A percentile compares a stretch with the other conserved stretches of the same genome.
phyloP scores from a whole-genome alignment of 1,140 invertebrate species.

The Brachionus calyciflorus region DNA sequence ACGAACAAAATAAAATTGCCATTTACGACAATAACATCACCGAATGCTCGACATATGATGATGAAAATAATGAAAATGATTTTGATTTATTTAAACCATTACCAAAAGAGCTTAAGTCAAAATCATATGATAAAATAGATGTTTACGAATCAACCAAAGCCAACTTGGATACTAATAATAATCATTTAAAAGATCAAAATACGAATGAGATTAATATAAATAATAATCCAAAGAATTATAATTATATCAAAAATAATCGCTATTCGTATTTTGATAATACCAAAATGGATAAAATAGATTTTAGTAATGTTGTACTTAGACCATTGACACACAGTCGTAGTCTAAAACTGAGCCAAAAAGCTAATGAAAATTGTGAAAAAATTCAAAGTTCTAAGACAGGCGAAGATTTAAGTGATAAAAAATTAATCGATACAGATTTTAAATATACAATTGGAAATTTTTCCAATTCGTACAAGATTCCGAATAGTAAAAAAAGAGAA shows the following conservation, averaged over 20 bases:
- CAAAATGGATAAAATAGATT: not conserved
- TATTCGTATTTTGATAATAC: not conserved
- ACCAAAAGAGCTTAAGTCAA: not conserved
- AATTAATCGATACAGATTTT: not conserved
- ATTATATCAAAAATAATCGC: constrained; percentile 2
- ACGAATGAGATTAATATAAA: no score
- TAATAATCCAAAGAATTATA: not conserved
- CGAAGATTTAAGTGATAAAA: no score
- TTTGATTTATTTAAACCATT: constrained; percentile 1
- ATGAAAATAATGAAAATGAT: not conserved
- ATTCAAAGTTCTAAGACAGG: not conserved
- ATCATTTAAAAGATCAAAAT: not conserved
- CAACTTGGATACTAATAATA: constrained; percentile 15
- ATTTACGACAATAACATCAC: constrained; percentile 43
- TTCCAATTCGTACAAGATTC: not conserved
- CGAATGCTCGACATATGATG: constrained; percentile 1
- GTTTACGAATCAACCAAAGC: not conserved
- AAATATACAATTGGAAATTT: not conserved
- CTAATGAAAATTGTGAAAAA: not conserved
- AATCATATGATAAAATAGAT: constrained; percentile 37
- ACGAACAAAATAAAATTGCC: not conserved
- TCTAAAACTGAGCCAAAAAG: constrained; percentile 10
- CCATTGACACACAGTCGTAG: constrained; percentile 3
- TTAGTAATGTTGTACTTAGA: not conserved
- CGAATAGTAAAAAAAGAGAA: constrained; percentile 18